Base-by-base conservation (phyloP, 2,888 invertebrate species). In the Auanema sp. region DNA sequence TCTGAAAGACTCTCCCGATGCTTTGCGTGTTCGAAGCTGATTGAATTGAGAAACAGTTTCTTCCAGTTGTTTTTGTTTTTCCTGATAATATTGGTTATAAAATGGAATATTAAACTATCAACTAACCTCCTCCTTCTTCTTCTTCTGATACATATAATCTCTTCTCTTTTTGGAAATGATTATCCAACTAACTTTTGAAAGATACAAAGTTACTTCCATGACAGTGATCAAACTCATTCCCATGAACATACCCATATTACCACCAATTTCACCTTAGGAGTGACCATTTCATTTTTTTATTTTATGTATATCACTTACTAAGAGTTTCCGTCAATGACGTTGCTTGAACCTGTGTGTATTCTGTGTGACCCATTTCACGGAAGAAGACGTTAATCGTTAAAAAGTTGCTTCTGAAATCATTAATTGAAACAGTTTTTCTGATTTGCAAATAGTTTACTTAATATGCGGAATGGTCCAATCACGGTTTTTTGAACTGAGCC, bases 201-300 rank as follows among this genome's bases (percentile, higher is more conserved):
- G 64, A 67, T 66, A 82, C n/a, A 82, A 71, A 51, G 72, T 61
- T 8, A 80, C 66, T 57, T 83, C 83, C n/a, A 72, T 69, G 40
- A 80, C 64, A 0, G 81, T 80, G 40, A 83, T 67, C n/a, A 83
- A 65, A 12, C 75, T 75, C 78, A 83, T 81, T 16, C 83, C 83
- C 61, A 83, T 60, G 60, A 80, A 83, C 66, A 83, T 68, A 10
- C 83, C 83, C 80, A 83, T 79, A 58, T 80, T 83, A 6, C 83
- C 83, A 23, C 83, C 83, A 60, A 83, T 80, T 69, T 81, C 78
- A 67, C 77, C 78, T 77, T 60, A 51, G 67, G 47, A 44, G 21
- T 16, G 47, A 5, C 3, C 16, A 18, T 16, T 47, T 18, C 47
- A 47, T 47, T 4, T 52, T n/a, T 14, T 16, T 8, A 23, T 21